Conservation (phyloP, 2,113 vertebrate species). For the Tragelaphus imberbis region DNA sequence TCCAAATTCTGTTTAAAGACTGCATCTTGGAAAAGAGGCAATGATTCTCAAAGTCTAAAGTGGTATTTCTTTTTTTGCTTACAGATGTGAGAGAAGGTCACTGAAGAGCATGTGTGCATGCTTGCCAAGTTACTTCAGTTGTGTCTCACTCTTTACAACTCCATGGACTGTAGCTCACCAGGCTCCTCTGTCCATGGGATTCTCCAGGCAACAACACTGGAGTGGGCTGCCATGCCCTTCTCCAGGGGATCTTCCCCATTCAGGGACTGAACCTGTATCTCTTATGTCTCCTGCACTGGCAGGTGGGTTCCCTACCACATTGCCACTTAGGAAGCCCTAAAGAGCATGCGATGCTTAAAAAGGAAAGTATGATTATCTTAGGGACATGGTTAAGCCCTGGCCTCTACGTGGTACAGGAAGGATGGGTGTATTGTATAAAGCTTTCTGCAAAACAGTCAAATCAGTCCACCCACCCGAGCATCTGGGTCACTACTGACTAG, state of each 20-base stretch:
- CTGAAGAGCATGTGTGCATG: not conserved
- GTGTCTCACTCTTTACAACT: not conserved
- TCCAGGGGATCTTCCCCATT: not conserved
- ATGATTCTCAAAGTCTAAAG: not conserved
- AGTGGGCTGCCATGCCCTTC: not conserved
- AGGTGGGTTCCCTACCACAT: not conserved
- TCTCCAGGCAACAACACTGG: not conserved
- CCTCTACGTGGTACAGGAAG: not conserved
- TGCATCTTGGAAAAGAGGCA: not conserved
- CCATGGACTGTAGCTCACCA: not conserved
- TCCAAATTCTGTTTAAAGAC: not conserved
- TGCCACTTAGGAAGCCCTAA: not conserved
- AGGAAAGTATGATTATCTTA: not conserved
- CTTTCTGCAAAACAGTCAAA: not conserved
- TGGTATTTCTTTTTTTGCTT: not conserved
- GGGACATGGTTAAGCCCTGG: not conserved
- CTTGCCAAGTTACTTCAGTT: not conserved
- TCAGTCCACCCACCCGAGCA: too few species aligned
- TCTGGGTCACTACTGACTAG: fast-evolving
- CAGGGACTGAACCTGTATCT: not conserved
- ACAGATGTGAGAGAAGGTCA: not conserved
- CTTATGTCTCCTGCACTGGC: not conserved
- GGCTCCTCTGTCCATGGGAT: not conserved
- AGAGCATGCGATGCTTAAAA: not conserved
- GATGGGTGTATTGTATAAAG: not conserved